These are phyloP conservation scores for Fukomys damarensis DNA, from an alignment of 2,113 vertebrate genomes.

Conservation along the genomic window DNA sequence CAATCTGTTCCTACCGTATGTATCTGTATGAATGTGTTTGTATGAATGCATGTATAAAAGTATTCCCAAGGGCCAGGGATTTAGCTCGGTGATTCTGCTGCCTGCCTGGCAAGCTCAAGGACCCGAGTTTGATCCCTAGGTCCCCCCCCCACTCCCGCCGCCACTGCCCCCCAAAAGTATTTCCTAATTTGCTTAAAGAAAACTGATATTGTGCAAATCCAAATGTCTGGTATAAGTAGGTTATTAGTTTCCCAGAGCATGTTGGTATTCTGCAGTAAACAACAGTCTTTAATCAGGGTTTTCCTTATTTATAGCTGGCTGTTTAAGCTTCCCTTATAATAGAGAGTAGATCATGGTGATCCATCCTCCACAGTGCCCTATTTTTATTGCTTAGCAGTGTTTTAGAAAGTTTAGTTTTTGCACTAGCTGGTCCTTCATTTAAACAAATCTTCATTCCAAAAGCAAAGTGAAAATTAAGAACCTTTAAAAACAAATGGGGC, in stretches of 20 bases:
- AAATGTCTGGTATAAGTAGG: constrained; percentile 64
- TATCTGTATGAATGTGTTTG: constrained; percentile 73
- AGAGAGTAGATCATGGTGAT: constrained; percentile 72
- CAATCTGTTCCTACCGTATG: constrained; percentile 73
- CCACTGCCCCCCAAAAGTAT: too few species aligned
- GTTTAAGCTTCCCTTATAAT: constrained; percentile 62
- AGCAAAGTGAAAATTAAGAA: constrained; percentile 55
- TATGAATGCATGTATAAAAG: constrained; percentile 75
- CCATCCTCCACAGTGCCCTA: not conserved
- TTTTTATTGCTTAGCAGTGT: constrained; percentile 76
- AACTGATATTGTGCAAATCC: constrained; percentile 68
- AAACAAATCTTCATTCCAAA: constrained; percentile 34
- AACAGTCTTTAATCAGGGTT: constrained; percentile 30
- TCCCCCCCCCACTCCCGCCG: too few species aligned
- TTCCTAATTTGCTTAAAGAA: constrained; percentile 65
- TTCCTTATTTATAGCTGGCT: constrained; percentile 69
- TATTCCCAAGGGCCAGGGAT: too few species aligned
- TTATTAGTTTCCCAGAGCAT: constrained; percentile 57
- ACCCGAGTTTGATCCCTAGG: too few species aligned
- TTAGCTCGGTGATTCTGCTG: too few species aligned
- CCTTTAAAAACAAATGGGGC: not conserved
- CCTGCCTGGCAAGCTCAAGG: too few species aligned
- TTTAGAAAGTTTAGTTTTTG: constrained; percentile 59
- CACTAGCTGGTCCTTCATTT: constrained; percentile 57
- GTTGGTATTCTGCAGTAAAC: constrained; percentile 31